Evolutionary conservation across 2,797 vertebrate species (phyloP).

Genomic region (Pseudocheirus occidentalis): DNA sequence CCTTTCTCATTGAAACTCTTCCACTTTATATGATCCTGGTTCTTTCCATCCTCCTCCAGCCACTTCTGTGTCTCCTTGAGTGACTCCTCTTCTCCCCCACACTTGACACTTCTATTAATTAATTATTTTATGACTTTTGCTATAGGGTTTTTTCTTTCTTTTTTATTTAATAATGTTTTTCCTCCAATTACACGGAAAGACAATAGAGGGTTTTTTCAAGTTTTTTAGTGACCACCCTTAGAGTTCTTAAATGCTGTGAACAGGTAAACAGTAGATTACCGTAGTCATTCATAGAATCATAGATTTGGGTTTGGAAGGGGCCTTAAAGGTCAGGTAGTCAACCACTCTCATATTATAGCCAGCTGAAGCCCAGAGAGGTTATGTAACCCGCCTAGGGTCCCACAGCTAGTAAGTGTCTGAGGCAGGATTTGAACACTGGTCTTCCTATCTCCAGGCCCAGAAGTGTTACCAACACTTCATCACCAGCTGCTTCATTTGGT

Average conservation of each 20-base stretch:
- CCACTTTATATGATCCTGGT: background rate
- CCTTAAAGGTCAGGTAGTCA: background rate
- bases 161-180: background rate
- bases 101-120: background rate
- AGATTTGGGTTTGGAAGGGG: background rate
- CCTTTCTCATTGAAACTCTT: background rate
- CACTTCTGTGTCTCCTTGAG: background rate
- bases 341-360: background rate
- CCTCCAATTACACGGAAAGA: background rate
- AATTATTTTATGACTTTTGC: background rate
- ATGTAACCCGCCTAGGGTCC: background rate
- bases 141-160: background rate
- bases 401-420: background rate
- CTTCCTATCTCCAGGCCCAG: background rate
- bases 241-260: background rate
- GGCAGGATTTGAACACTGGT: background rate
- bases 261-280: background rate
- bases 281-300: background rate
- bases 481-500: background rate
- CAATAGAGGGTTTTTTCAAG: background rate
- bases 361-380: background rate
- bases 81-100: background rate
- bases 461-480: background rate
- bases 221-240: background rate
- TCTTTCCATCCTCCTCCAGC: background rate